Evolutionary conservation across 2,113 vertebrate genomes (phyloP).

Genomic region (Rhinopomastus cyanomelas): DNA sequence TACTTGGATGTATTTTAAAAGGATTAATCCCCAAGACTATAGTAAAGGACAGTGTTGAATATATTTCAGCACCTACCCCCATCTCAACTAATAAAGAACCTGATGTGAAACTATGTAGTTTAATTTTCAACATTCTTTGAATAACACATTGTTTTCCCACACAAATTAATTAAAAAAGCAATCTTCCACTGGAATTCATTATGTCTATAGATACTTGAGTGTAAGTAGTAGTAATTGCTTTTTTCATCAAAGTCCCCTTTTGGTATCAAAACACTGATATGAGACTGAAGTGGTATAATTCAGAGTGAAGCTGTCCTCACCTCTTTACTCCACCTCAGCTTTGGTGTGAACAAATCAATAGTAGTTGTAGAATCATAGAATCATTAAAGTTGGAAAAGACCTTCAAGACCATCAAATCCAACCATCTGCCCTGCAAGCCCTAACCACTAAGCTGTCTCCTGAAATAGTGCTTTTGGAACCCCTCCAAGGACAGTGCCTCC

Average conservation of each 20-base stretch:
- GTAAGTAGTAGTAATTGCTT: not conserved
- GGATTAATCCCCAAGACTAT: not conserved
- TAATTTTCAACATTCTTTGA: not conserved
- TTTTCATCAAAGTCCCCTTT: not conserved
- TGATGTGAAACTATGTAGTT: not conserved
- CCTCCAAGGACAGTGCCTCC: too few relatives aligned
- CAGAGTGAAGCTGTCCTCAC: not conserved
- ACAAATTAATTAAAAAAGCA: not conserved
- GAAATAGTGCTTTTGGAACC: too few relatives aligned
- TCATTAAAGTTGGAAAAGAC: too few relatives aligned
- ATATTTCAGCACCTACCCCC: not conserved
- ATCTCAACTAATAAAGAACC: not conserved
- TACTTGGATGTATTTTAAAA: not conserved
- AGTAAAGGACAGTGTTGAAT: not conserved
- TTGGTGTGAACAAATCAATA: not conserved
- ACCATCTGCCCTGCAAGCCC: too few relatives aligned
- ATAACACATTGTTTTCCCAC: not conserved
- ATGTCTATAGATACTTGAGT: not conserved
- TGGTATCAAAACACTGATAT: not conserved
- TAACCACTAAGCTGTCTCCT: too few relatives aligned
- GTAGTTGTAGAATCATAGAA: not conserved
- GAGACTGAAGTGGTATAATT: not conserved
- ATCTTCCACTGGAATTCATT: not conserved
- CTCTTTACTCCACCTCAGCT: not conserved
- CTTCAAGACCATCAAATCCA: too few relatives aligned